Conservation (phyloP, 2,113 vertebrate genomes). For the Aspiorhynchus laticeps region DNA sequence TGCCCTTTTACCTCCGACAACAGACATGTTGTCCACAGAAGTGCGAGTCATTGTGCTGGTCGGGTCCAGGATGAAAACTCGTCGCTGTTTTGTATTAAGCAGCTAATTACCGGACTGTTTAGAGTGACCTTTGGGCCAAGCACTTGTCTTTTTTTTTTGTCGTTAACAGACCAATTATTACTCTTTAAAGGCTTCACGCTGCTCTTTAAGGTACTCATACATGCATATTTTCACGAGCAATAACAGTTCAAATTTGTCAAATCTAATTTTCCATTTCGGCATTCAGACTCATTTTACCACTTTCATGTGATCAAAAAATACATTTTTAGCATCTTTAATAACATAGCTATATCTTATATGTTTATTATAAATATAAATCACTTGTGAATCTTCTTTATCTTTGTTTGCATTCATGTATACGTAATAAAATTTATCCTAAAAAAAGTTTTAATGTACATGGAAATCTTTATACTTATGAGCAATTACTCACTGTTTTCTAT, state of each 20-base stretch:
- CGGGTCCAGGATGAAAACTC: slow-evolving; percentile 2
- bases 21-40: slow-evolving; percentile 33
- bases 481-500: not conserved
- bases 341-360: not conserved
- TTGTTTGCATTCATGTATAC: not conserved
- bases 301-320: not conserved
- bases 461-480: not conserved
- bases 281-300: not conserved
- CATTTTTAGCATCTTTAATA: not conserved
- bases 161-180: not conserved
- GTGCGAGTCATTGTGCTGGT: slow-evolving; percentile 23
- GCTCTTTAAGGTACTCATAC: not conserved
- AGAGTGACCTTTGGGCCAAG: not conserved
- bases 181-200: not conserved
- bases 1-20: slow-evolving; percentile 45
- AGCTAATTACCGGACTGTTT: slow-evolving; percentile 4
- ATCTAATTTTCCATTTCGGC: not conserved
- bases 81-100: not conserved
- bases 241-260: not conserved
- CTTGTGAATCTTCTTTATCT: not conserved
- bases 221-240: not conserved
- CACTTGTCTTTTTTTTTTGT: not conserved
- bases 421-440: not conserved
- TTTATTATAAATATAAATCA: not conserved
- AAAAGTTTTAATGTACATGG: slow-evolving; percentile 17